A percentile compares a stretch with the other conserved stretches of the same genome.
Conservation (phyloP, 2,797 vertebrate species). For the Cetoscarus ocellatus region DNA sequence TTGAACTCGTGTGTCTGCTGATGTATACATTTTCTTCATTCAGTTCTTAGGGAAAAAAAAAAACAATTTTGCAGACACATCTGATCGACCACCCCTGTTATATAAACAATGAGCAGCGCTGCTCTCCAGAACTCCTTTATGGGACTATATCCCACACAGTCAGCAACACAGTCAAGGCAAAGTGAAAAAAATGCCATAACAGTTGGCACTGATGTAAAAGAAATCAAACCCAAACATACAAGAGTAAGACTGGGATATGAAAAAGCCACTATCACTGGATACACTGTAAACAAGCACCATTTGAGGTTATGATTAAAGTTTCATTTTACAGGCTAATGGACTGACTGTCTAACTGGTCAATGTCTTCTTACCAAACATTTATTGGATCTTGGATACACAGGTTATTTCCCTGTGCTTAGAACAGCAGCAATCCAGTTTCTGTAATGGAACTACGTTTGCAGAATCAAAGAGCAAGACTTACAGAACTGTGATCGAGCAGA, state of each 20-base stretch:
- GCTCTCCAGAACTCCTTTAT: not conserved
- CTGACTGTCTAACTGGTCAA: slow-evolving; percentile 41
- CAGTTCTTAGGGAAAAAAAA: not conserved
- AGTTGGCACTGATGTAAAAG: slow-evolving; percentile 4
- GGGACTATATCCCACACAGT: not conserved
- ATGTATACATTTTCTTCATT: not conserved
- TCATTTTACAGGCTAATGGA: slow-evolving; percentile 48
- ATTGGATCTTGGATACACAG: slow-evolving; percentile 32
- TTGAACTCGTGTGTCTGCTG: not conserved
- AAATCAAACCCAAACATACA: slow-evolving; percentile 23
- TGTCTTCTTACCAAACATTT: slow-evolving; percentile 33
- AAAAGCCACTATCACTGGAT: slow-evolving; percentile 34
- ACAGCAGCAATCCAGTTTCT: slow-evolving; percentile 23
- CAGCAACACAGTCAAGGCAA: not conserved
- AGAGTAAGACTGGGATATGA: slow-evolving; percentile 19
- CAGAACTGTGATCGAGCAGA: slow-evolving; percentile 33
- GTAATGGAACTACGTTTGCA: slow-evolving; percentile 16
- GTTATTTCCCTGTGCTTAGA: slow-evolving; percentile 28
- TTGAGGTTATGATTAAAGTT: slow-evolving; percentile 47
- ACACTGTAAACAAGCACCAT: slow-evolving; percentile 11
- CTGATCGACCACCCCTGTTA: not conserved
- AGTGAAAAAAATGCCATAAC: slow-evolving; percentile 16
- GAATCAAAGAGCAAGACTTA: slow-evolving; percentile 45
- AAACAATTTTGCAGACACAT: not conserved
- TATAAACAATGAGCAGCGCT: not conserved